Percentiles rank a stretch among this genome's conserved stretches.
Evolutionary conservation across 2,113 vertebrate genomes (phyloP).

Genomic region (Girardinichthys multiradiatus): DNA sequence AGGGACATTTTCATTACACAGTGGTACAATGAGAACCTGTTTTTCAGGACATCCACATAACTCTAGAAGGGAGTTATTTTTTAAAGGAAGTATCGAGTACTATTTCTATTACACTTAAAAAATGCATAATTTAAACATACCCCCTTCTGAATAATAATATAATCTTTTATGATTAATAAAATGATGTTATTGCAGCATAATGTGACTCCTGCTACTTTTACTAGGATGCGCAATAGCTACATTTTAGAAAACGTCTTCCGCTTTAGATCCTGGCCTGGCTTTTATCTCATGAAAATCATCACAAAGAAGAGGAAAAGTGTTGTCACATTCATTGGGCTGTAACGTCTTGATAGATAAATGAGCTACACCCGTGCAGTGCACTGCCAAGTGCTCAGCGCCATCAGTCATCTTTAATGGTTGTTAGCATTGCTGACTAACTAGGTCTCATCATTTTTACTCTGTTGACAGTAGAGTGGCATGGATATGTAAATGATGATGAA

Average conservation of each 20-base stretch:
- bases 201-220: not conserved
- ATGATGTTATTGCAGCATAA: not conserved
- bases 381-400: conserved; percentile 10
- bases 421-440: conserved; percentile 48
- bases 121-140: not conserved
- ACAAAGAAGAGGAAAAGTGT: conserved; percentile 2
- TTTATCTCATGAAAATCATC: conserved; percentile 16
- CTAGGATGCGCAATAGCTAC: not conserved
- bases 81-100: not conserved
- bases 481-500: conserved; percentile 45
- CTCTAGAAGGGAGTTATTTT: not conserved
- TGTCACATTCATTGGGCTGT: conserved; percentile 3
- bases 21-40: conserved; percentile 3
- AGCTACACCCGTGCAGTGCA: conserved; percentile 3
- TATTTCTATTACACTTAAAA: not conserved
- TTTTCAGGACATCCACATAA: not conserved
- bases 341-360: conserved; percentile 40
- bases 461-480: conserved; percentile 35
- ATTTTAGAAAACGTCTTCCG: not conserved
- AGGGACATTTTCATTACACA: conserved; percentile 28
- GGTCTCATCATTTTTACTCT: conserved; percentile 45
- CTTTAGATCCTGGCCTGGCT: not conserved
- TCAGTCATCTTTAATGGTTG: conserved; percentile 60
- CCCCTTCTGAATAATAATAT: not conserved
- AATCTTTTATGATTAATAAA: not conserved